Conservation (phyloP, 2,797 vertebrate species). For the Triplophysa yarkandensis region DNA sequence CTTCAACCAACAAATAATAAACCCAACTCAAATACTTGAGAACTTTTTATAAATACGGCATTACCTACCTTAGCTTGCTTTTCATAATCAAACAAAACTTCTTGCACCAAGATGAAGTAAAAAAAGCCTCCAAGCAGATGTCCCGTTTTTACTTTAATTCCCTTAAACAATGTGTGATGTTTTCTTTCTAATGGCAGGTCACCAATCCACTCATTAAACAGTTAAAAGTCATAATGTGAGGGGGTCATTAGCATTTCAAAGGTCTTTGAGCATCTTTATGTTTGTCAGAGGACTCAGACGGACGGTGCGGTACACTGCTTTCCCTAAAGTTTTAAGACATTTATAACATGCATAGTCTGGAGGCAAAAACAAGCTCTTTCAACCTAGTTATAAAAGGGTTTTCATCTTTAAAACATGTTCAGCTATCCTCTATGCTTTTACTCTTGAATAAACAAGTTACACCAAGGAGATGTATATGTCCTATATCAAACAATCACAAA, state of each 20-base stretch:
- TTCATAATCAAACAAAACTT: background rate
- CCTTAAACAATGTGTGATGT: conserved; percentile 76
- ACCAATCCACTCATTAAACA: conserved; percentile 77
- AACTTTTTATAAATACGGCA: conserved; percentile 14
- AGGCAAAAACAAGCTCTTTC: conserved; percentile 81
- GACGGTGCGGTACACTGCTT: conserved; percentile 67
- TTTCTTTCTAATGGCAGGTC: conserved; percentile 73
- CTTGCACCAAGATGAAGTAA: background rate
- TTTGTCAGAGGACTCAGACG: conserved; percentile 66
- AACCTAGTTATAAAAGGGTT: conserved; percentile 78
- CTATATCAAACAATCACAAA: background rate
- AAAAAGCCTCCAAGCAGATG: conserved; percentile 56
- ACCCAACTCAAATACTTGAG: conserved; percentile 3
- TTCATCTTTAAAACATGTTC: conserved; percentile 78
- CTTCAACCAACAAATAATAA: conserved; percentile 68
- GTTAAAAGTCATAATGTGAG: conserved; percentile 66
- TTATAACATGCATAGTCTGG: conserved; percentile 78
- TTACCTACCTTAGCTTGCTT: conserved; percentile 61
- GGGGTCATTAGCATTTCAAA: conserved; percentile 79
- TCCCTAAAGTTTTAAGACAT: conserved; percentile 74
- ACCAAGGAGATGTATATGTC: background rate
- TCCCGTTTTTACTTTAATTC: conserved; percentile 70
- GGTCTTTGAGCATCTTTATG: conserved; percentile 63
- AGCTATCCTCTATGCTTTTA: conserved; percentile 42
- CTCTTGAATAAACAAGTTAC: conserved; percentile 44